phyloP scores from a whole-genome alignment of 2,888 invertebrate species.

The Zhengitettix transpicula region DNA sequence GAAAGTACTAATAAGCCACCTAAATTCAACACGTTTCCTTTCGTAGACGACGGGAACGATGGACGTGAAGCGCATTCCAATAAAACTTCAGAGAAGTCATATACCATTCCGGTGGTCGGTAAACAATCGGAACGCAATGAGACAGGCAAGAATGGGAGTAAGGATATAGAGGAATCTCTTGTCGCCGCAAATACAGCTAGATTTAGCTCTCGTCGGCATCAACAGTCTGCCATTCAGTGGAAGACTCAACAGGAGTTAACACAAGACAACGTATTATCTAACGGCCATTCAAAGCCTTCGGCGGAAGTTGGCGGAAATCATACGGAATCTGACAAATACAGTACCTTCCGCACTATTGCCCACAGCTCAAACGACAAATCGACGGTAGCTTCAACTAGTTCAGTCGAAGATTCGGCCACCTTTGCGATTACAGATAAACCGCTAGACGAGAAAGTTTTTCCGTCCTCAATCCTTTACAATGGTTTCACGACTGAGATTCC shows the following conservation, averaged over 20 bases:
- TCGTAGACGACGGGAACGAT: no score
- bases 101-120: no score
- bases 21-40: neutral
- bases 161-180: conserved; percentile 1
- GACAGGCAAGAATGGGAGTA: neutral
- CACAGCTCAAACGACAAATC: neutral
- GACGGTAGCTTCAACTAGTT: neutral
- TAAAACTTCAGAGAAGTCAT: neutral
- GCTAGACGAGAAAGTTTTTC: neutral
- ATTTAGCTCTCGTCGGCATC: conserved; percentile 2
- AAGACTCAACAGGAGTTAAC: neutral
- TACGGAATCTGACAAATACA: neutral
- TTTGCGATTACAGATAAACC: neutral
- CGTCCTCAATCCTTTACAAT: no score
- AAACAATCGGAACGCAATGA: neutral
- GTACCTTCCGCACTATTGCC: neutral
- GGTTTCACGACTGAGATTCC: neutral
- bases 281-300: neutral
- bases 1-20: neutral
- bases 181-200: conserved; percentile 3
- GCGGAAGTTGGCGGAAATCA: no score
- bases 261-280: neutral
- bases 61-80: no score
- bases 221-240: neutral
- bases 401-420: neutral